Evolutionary conservation across 2,113 vertebrate genomes (phyloP).

Genomic region (Ellobius talpinus): DNA sequence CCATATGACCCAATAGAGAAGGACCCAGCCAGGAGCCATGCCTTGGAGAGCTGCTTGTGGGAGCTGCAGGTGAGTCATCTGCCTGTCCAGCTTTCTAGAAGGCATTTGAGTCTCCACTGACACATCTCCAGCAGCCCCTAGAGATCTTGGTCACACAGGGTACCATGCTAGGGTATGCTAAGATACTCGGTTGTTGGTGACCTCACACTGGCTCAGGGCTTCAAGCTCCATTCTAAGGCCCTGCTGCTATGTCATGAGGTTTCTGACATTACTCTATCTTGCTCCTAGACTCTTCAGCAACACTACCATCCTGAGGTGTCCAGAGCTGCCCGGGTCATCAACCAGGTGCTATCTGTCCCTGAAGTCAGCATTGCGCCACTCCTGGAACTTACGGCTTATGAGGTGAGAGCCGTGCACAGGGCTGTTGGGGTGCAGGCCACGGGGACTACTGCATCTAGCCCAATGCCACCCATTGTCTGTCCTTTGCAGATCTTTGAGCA

Average conservation of each 20-base stretch:
- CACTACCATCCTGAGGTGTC: conserved; percentile 96
- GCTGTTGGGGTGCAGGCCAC: fast-evolving
- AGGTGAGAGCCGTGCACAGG: conserved; percentile 85
- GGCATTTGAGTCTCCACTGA: too few species aligned
- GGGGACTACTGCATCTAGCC: fast-evolving
- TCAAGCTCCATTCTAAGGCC: background rate
- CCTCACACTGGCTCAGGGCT: background rate
- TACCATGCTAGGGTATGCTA: background rate
- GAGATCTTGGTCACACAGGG: background rate
- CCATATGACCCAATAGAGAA: conserved; percentile 92
- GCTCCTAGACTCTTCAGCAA: conserved; percentile 91
- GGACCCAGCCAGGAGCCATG: conserved; percentile 91
- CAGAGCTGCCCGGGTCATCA: conserved; percentile 91
- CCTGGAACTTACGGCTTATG: conserved; percentile 90
- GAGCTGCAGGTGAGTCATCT: conserved; percentile 92
- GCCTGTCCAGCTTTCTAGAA: background rate
- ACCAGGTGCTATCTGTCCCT: conserved; percentile 85
- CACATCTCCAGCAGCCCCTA: background rate
- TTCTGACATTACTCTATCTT: too few species aligned
- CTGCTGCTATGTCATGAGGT: too few species aligned
- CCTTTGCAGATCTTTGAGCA: conserved; percentile 92
- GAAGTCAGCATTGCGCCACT: conserved; percentile 91
- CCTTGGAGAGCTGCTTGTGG: conserved; percentile 97
- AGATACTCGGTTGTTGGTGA: too few species aligned
- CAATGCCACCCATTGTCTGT: fast-evolving